Base-by-base conservation (phyloP, 2,113 vertebrate species). In the Nothocercus julius region DNA sequence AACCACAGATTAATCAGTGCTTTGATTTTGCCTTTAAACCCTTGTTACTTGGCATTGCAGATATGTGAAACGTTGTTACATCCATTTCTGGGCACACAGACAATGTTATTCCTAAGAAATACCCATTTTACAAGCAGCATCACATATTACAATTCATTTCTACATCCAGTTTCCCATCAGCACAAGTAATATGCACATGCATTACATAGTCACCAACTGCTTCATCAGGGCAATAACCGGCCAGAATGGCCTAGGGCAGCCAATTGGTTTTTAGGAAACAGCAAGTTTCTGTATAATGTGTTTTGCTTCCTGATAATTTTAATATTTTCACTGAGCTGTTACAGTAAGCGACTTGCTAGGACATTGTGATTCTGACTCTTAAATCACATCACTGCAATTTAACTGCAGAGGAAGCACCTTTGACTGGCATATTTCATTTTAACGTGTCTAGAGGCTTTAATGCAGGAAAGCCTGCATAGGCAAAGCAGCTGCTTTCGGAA, bases 261-360 rank as follows among this genome's bases (percentile, higher is more conserved):
- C 68, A 78, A 74, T 38, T 66, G 22, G 17, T 66, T 45, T 69
- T 28, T 9, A 90, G 47, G 64, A 36, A 75, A 28, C 16, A 40
- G n/a, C 61, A 64, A 44, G 20, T 62, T 88, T 58, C 66, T 84
- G 84, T 28, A 38, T 80, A 34, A 94, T 61, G 42, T 47, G 64
- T 54, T 91, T 87, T 78, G 30, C 82, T 81, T 84, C 56, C 77
- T 75, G 69, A 85, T 82, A 78, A 90, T 84, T 58, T 20, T 85
- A 80, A 51, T 93, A 10, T 86, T 95, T 86, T 86, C 69, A 72
- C 47, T 9, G 47, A 58, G 90, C 44, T 32, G 11, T 92, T 62
- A 42, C 66, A 95, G 58, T 38, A 73, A 96, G 53, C 58, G 73
- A 32, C 66, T 76, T 38, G 61, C 61, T 84, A 79, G 77, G 36